phyloP scores from a whole-genome alignment of 2,797 vertebrate species.

The Zenarchopterus dispar region DNA sequence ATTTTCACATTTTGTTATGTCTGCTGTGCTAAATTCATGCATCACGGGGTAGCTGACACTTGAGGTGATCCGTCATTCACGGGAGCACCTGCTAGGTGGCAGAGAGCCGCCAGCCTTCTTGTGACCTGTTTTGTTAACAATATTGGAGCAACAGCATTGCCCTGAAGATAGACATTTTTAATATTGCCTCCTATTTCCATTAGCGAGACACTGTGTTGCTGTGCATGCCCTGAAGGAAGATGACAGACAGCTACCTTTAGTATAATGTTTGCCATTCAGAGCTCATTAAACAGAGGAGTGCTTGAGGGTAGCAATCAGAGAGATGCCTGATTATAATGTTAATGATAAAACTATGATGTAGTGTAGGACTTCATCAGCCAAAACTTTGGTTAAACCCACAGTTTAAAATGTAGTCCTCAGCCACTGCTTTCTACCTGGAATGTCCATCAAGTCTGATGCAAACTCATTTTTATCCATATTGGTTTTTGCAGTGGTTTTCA shows the following conservation, averaged over 20 bases:
- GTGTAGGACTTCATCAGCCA: conserved; percentile 16
- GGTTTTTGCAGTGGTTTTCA: neutral
- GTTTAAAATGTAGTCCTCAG: conserved; percentile 26
- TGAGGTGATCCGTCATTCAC: conserved; percentile 49
- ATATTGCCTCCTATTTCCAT: conserved; percentile 41
- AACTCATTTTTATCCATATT: neutral
- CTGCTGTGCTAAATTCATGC: conserved; percentile 14
- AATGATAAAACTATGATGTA: conserved; percentile 50
- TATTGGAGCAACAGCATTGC: conserved; percentile 29
- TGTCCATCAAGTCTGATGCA: neutral
- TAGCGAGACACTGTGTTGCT: conserved; percentile 38
- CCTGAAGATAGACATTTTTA: conserved; percentile 49
- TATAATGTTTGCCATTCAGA: conserved; percentile 66
- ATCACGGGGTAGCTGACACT: conserved; percentile 37
- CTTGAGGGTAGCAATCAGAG: conserved; percentile 58
- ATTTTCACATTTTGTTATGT: conserved; percentile 20
- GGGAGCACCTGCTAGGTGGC: conserved; percentile 34
- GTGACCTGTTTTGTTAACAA: conserved; percentile 46
- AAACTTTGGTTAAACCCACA: conserved; percentile 11
- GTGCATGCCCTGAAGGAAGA: conserved; percentile 26
- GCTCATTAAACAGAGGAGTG: conserved; percentile 60
- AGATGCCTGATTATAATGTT: conserved; percentile 60
- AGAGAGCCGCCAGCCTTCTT: neutral
- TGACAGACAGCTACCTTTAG: conserved; percentile 57
- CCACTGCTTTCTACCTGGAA: neutral